phyloP scores from a whole-genome alignment of 2,113 vertebrate genomes.

The Coryphaenoides rupestris region DNA sequence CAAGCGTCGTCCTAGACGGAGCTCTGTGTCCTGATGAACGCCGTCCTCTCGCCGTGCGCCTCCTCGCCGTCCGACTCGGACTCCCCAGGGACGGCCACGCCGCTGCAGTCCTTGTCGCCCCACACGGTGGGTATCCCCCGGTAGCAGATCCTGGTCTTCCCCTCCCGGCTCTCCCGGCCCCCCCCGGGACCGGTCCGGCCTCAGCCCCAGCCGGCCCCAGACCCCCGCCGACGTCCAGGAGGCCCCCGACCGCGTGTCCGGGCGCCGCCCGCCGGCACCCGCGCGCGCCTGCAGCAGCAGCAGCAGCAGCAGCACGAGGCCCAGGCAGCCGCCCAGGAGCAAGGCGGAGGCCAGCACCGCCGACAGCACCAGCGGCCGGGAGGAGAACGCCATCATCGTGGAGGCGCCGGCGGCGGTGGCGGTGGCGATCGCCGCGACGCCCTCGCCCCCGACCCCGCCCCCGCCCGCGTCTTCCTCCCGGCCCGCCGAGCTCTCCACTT shows the following conservation, averaged over 20 bases:
- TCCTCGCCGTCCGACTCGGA: constrained; percentile 91
- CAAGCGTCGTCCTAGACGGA: constrained; percentile 83
- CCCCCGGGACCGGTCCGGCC: constrained; percentile 50
- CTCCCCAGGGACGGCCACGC: constrained; percentile 44
- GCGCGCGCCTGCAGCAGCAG: constrained; percentile 85
- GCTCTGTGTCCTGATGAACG: constrained; percentile 96
- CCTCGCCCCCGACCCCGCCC: not conserved
- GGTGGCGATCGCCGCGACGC: no score
- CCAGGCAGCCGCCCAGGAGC: constrained; percentile 80
- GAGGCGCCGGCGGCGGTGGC: no score
- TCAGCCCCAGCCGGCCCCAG: constrained; percentile 55
- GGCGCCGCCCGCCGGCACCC: constrained; percentile 76
- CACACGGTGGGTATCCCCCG: constrained; percentile 92
- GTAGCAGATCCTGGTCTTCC: constrained; percentile 82
- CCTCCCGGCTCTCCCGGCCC: constrained; percentile 53
- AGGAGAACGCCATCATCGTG: constrained; percentile 39
- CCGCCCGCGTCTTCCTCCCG: constrained; percentile 4
- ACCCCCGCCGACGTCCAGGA: constrained; percentile 34
- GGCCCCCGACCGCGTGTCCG: constrained; percentile 52
- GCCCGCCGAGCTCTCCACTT: constrained; percentile 1
- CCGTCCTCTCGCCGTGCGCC: constrained; percentile 85
- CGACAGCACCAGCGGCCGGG: constrained; percentile 74
- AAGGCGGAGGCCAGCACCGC: constrained; percentile 88
- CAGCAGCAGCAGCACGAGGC: constrained; percentile 85
- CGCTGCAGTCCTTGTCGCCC: constrained; percentile 85